Base-by-base conservation (phyloP, 2,113 vertebrate species). In the Eptesicus fuscus region DNA sequence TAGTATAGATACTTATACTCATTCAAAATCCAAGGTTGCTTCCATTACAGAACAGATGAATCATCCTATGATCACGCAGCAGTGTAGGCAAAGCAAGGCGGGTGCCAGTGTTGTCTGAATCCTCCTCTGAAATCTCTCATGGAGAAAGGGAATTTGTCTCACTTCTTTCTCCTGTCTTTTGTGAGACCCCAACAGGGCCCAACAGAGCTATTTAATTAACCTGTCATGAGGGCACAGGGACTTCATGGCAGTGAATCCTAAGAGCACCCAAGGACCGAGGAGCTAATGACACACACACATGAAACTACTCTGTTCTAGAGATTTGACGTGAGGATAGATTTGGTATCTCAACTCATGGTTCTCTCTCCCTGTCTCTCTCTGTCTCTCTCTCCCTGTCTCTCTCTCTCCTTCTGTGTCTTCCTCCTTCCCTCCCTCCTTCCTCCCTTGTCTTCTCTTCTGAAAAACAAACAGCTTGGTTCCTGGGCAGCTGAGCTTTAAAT, bases 401-500 rank as follows among this genome's bases (percentile, higher is more conserved):
- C n/a, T 49, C 42, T 14, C 42, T 40, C 11, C 56, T 35, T 91
- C 77, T 9, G n/a, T 91, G 47, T 83, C 37, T 37, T 20, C 40
- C 9, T 59, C 4, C 65, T 2, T 51, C 56, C 23, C 20, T 35
- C 23, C 23, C 28, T 44, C 42, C 28, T 30, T 40, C 11, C 73
- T 42, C 91, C 77, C 11, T 40, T 90, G 53, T 83, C n/a, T 37
- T 37, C 49, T 37, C 35, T 90, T 70, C 69, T 79, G 30, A 71
- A 93, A 92, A 90, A 74, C 69, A 94, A 96, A 77, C 74, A 80
- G 63, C 49, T 78, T 93, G 74, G 86, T 76, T 88, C 79, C 83
- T 82, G 85, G 91, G 96, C 59, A 93, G 76, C 79, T 87, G 87
- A 94, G 86, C 56, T 93, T 97, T 96, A 96, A 96, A 96, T 96